Evolutionary conservation across 2,797 vertebrate genomes (phyloP), one percentile per base, ranked within the genome.

Genomic region (Phylloscopus collybita): DNA sequence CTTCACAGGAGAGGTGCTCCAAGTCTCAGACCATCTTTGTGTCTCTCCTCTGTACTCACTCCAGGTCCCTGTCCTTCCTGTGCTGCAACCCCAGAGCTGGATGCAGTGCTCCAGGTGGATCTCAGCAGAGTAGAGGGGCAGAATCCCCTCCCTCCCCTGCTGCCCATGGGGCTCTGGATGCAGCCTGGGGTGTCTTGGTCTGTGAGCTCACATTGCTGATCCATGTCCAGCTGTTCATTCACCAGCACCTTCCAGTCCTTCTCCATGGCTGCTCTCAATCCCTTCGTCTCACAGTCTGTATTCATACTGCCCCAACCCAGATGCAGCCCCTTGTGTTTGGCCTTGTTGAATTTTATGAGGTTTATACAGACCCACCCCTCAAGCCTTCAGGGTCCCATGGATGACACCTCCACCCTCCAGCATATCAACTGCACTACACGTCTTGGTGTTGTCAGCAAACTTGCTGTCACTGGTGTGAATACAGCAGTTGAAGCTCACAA

Each of bases 361-460:
- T 81, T 69, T 62, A 3, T 49, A n/a, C 22, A 75, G 26, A 27
- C 9, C 9, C 15, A 22, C 26, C 5, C 14, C 26, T 69, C 26
- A 34, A 32, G 8, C 21, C 25, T 67, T 47, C 25, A 18, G 8
- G 13, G 13, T 62, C 49, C 29, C 9, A 2, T 56, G 19, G 22
- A 14, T 69, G 36, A 13, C 45, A 17, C 17, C 7, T 59, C 30
- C 7, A 14, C 30, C 4, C 17, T 49, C 22, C 25, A 10, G 30
- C 1, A 0, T 54, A 26, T 49, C 10, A 34, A 1, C 34, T 40
- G 11, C 11, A 61, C 36, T 19, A 6, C 15, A 26, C 0, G 0
- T 42, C 23, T n/a, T 64, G 19, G 16, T 44, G 36, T 13, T 62
- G 16, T 25, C 38, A 30, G 30, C 44, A 64, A 4, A 11, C 9